Evolutionary conservation across 2,888 invertebrate species (phyloP).

Genomic region (Leptarthrus brevirostris): DNA sequence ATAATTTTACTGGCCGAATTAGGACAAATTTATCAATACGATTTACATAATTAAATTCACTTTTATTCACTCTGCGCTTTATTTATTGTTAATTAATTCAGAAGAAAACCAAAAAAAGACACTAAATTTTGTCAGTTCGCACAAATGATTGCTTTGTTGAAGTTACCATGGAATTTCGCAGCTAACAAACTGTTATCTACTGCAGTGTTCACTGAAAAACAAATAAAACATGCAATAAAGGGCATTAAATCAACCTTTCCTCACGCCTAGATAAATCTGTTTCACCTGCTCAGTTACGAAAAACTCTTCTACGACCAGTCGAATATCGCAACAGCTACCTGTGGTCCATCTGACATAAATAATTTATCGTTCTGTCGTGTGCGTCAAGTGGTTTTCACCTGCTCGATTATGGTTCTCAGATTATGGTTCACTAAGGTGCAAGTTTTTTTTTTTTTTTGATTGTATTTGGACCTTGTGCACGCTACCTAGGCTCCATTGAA

Average conservation of each 20-base stretch:
- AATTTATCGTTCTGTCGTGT: slow-evolving; percentile 21
- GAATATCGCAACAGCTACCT: slow-evolving; percentile 14
- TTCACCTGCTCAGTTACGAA: background rate
- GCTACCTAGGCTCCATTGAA: background rate
- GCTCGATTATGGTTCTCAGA: background rate
- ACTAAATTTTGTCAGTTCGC: too few relatives aligned
- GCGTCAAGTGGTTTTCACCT: slow-evolving; percentile 25
- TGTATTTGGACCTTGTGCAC: background rate
- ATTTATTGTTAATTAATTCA: too few relatives aligned
- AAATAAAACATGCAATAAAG: background rate
- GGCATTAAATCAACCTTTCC: slow-evolving; percentile 18
- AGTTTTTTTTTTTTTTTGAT: background rate
- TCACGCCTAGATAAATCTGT: background rate
- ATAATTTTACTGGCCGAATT: too few relatives aligned
- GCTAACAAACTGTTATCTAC: background rate
- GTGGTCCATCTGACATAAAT: slow-evolving; percentile 23
- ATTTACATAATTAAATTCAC: too few relatives aligned
- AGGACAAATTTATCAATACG: too few relatives aligned
- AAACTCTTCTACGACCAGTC: slow-evolving; percentile 4
- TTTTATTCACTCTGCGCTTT: too few relatives aligned
- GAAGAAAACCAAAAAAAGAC: too few relatives aligned
- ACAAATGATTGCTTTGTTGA: slow-evolving; percentile 12
- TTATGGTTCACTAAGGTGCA: too few relatives aligned
- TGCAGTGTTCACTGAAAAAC: too few relatives aligned
- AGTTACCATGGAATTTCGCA: background rate